Base-by-base conservation (phyloP, 2,113 vertebrate genomes). In the Garra rufa region DNA sequence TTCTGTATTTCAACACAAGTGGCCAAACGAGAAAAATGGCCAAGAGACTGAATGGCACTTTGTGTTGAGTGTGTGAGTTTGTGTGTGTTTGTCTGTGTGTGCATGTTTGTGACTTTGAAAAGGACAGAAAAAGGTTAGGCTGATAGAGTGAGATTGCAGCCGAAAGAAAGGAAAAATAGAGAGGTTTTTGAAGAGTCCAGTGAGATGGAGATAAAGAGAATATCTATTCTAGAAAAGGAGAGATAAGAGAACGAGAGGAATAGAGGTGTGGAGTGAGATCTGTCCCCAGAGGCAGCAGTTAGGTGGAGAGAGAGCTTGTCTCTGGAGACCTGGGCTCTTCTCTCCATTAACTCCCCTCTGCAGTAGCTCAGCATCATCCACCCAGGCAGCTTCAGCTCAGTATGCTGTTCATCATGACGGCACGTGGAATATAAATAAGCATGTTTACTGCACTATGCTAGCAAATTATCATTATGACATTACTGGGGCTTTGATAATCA, bases 291-390 rank as follows among this genome's bases (percentile, higher is more conserved):
- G 85, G 74, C 26, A 50, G 34, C 1, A 0, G 21, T 21, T 26
- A 65, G 59, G 11, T 0, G 11, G 15, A 4, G 26, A 24, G 76
- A 30, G 43, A 8, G 6, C n/a, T 17, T 71, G 6, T 61, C 83
- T 77, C 38, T 55, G 17, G 83, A 30, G 83, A 67, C 63, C n/a
- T 48, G 67, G 30, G 65, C 24, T 55, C 76, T 74, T 82, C 70
- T 85, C 14, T 24, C 59, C 44, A 41, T 85, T 76, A 57, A 82
- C 48, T 46, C 38, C 38, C 41, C 38, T 71, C 48, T 76, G 24
- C 48, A 44, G 79, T 19, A 46, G 38, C 46, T 76, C 48, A n/a
- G 46, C 44, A 57, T 48, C 48, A 46, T 41, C 77, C 55, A 57
- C 19, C 48, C 75, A 76, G 75, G 19, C 28, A 15, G 19, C 43